Evolutionary conservation across 2,113 vertebrate genomes (phyloP).

Genomic region (Strigops habroptila): DNA sequence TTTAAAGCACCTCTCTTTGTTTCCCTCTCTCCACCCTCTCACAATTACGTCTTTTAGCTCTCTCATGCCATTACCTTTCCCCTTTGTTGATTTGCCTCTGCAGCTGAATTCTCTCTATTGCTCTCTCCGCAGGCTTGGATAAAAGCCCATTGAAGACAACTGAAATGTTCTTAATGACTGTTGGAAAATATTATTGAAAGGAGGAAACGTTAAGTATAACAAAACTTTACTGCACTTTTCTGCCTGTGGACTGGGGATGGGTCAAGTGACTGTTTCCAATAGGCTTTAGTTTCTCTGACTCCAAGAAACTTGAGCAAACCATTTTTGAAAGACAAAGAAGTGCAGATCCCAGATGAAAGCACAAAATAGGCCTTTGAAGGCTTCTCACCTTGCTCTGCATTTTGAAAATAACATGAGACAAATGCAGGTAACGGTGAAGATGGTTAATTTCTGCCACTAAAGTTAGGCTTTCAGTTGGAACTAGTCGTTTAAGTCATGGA

Average conservation of each 20-base stretch:
- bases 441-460: not conserved
- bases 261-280: not conserved
- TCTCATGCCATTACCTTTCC: slow-evolving; percentile 7
- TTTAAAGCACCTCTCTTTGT: not conserved
- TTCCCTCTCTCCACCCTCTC: not conserved
- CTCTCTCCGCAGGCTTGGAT: slow-evolving; percentile 29
- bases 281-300: not conserved
- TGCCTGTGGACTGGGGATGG: not conserved
- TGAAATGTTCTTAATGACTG: not conserved
- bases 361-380: not conserved
- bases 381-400: not conserved
- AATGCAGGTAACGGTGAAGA: not conserved
- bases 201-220: not conserved
- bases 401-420: not conserved
- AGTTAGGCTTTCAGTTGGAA: not conserved
- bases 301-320: not conserved
- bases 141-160: slow-evolving; percentile 28
- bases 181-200: not conserved
- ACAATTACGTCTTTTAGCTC: not conserved
- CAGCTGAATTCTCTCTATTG: not conserved
- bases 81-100: slow-evolving; percentile 23
- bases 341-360: not conserved
- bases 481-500: slow-evolving; percentile 13
- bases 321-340: not conserved
- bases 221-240: not conserved